Base-by-base conservation (phyloP, 2,888 invertebrate species). In the Strigamia transsilvanica region DNA sequence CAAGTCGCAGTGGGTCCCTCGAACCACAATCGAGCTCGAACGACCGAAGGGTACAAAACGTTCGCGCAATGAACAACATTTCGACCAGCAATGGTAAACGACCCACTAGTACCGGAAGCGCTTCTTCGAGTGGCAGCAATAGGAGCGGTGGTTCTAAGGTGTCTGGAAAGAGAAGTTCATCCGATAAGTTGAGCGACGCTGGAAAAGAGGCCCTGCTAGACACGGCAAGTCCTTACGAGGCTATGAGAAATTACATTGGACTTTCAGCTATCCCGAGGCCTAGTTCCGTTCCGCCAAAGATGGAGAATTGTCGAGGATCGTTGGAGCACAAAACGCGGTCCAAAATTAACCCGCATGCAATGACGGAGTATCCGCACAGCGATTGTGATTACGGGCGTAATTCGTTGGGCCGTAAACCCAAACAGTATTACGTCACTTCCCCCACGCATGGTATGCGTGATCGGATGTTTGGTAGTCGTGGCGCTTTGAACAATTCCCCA, bases 101-200 rank as follows among this genome's bases (percentile, higher is more conserved):
- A 77, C 87, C 88, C 7, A 85, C 86, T 23, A 87, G 87, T 84
- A 87, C 87, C 81, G 86, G 86, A 9, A 87, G 87, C 82, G 86
- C 85, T 6, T 86, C 86, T 4, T 87, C 87, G 7, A 85, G 85
- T 18, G 87, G 87, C 9, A 87, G 87, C 83, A 86, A 86, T 83
- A 83, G 83, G 3, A 85, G 86, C 18, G 56, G 82, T 27, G 80
- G 80, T 27, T 85, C 86, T 3, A 84, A 84, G 79, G 81, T 83
- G 21, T 79, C 81, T 27, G 82, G 82, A 21, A 83, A 82, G 81
- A 46, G 82, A 66, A 23, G 84, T 84, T 79, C 83, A 83, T 82
- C 79, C 80, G 84, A 80, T 61, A 82, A 79, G 66, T 80, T 83
- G 34, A 81, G 81, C 77, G 83, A 83, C 34, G 38, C 77, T 18